phyloP scores from a whole-genome alignment of 2,797 vertebrate genomes.

The Protosalanx chinensis region DNA sequence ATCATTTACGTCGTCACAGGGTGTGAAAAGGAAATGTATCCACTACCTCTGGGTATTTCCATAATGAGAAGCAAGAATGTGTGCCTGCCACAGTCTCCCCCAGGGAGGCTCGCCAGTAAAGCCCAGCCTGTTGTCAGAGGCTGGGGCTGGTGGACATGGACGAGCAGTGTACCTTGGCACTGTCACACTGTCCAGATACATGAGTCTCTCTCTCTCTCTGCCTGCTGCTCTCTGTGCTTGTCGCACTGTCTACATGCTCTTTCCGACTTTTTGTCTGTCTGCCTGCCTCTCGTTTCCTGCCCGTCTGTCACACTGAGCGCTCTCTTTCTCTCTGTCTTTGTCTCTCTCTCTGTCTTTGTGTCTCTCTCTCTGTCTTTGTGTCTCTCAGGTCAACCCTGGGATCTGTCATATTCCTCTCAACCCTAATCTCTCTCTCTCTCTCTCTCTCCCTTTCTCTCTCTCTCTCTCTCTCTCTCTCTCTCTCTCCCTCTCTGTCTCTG shows the following conservation, averaged over 20 bases:
- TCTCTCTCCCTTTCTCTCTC: too few species aligned
- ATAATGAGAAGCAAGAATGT: constrained; percentile 17
- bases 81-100: constrained; percentile 20
- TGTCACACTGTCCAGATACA: constrained; percentile 2
- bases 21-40: constrained; percentile 9
- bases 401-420: too few species aligned
- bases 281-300: not conserved
- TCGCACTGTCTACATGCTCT: not conserved
- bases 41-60: constrained; percentile 16
- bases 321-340: not conserved
- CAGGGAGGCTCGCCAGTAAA: constrained; percentile 14
- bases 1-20: constrained; percentile 16
- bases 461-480: too few species aligned
- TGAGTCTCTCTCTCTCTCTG: not conserved
- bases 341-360: not conserved
- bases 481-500: too few species aligned
- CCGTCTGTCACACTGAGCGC: not conserved
- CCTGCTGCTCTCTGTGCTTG: not conserved
- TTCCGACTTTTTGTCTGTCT: not conserved
- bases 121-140: constrained; percentile 20
- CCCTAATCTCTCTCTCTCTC: too few species aligned
- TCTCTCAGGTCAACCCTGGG: too few species aligned
- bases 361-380: not conserved
- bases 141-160: constrained; percentile 7
- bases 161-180: constrained; percentile 15